Percentiles rank a stretch among this genome's conserved stretches.
Evolutionary conservation across 2,113 vertebrate species (phyloP).

Genomic region (Vulpes lagopus): DNA sequence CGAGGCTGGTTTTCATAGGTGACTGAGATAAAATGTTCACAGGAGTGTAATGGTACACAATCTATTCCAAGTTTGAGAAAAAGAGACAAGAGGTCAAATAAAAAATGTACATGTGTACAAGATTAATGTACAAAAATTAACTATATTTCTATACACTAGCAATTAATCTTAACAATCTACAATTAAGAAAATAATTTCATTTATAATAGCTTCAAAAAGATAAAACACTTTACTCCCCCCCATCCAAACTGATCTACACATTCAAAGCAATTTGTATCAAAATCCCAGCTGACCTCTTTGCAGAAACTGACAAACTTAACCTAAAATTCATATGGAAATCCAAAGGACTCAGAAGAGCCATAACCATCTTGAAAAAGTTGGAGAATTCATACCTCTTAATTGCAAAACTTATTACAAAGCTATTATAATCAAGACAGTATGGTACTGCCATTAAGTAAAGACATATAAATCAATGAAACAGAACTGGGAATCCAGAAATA

Average conservation of each 20-base stretch:
- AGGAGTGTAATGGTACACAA: neutral
- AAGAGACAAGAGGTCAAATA: neutral
- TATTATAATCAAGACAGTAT: neutral
- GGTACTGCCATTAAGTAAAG: neutral
- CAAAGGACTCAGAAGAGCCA: neutral
- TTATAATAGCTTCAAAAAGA: neutral
- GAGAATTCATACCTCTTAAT: neutral
- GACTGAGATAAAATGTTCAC: neutral
- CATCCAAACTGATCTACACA: neutral
- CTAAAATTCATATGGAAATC: conserved; percentile 36
- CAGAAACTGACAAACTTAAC: conserved; percentile 10
- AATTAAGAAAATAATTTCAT: neutral
- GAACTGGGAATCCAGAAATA: conserved; percentile 16
- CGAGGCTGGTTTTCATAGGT: neutral
- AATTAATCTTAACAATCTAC: neutral
- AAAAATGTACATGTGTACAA: neutral
- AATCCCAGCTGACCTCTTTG: neutral
- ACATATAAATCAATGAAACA: neutral
- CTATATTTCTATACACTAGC: neutral
- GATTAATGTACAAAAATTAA: neutral
- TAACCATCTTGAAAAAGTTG: conserved; percentile 2
- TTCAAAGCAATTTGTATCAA: neutral
- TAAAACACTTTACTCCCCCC: neutral
- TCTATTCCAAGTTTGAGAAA: conserved; percentile 31
- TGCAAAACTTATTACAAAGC: conserved; percentile 43